These are phyloP conservation scores for Serrognathus titanus DNA, from an alignment of 2,888 invertebrate genomes.

Conservation along the genomic window DNA sequence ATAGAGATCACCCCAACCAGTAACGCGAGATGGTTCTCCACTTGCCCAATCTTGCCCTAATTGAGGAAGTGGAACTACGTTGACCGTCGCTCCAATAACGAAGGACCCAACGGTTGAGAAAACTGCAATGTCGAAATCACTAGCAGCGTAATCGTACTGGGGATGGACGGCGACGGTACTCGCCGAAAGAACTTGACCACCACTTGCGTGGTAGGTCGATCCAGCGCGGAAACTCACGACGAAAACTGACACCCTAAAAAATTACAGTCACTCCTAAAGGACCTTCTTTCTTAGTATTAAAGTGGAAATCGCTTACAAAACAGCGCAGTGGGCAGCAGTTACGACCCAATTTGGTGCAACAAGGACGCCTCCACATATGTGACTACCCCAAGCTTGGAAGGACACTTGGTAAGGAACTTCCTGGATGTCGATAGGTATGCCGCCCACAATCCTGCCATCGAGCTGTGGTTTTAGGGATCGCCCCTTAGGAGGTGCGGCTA, in stretches of 20 bases:
- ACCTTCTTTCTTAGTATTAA: not conserved
- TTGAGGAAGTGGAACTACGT: not conserved
- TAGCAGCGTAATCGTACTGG: not conserved
- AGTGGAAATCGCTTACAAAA: slow-evolving; percentile 5
- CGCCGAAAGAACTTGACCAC: slow-evolving; percentile 9
- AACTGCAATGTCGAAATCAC: not conserved
- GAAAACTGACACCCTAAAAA: not conserved
- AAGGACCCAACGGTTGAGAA: not conserved
- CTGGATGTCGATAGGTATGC: slow-evolving; percentile 8
- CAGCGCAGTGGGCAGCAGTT: slow-evolving; percentile 21
- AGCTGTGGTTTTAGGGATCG: not conserved
- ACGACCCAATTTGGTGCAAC: slow-evolving; percentile 5
- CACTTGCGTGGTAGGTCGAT: slow-evolving; percentile 12
- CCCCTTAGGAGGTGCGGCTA: slow-evolving; percentile 3
- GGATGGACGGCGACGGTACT: not conserved
- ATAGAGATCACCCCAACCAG: no score
- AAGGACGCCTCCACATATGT: slow-evolving; percentile 20
- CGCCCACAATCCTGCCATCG: slow-evolving; percentile 19
- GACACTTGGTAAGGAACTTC: slow-evolving; percentile 18
- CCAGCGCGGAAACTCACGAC: slow-evolving; percentile 18
- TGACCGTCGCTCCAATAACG: not conserved
- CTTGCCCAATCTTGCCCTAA: not conserved
- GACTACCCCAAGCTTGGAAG: slow-evolving; percentile 10
- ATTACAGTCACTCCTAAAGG: not conserved
- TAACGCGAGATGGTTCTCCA: not conserved